phyloP scores from a whole-genome alignment of 2,797 vertebrate species.

The Sebastes goodei region DNA sequence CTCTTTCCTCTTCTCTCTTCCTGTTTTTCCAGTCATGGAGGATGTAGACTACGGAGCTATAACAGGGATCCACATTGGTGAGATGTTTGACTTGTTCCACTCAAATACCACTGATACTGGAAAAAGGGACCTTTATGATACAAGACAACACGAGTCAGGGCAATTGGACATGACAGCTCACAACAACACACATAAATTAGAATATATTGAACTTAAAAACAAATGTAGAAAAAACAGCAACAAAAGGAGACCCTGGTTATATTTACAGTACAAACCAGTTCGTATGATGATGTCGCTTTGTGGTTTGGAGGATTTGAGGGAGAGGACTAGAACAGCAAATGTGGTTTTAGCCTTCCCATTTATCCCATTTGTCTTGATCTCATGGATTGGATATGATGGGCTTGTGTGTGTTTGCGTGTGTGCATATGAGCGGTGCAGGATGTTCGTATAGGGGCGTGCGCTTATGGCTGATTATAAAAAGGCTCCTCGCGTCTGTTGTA shows the following conservation, averaged over 20 bases:
- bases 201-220: constrained; percentile 4
- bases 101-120: constrained; percentile 6
- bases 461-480: constrained; percentile 56
- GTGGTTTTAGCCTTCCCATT: constrained; percentile 55
- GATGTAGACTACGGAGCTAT: constrained; percentile 71
- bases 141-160: constrained; percentile 16
- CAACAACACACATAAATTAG: background rate
- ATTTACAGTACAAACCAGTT: constrained; percentile 63
- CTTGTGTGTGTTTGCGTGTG: constrained; percentile 30
- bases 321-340: constrained; percentile 45
- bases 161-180: constrained; percentile 15
- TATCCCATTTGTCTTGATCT: constrained; percentile 67
- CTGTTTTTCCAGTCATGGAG: constrained; percentile 65
- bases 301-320: constrained; percentile 48
- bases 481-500: constrained; percentile 19
- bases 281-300: constrained; percentile 67
- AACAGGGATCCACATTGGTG: constrained; percentile 78
- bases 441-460: constrained; percentile 22
- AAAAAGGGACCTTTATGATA: constrained; percentile 33
- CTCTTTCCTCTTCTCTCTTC: constrained; percentile 43
- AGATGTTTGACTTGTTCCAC: constrained; percentile 54
- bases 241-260: constrained; percentile 45
- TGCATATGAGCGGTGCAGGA: constrained; percentile 33
- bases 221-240: constrained; percentile 39
- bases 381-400: constrained; percentile 51